These are phyloP conservation scores for Sebastes ruberrimus DNA, from an alignment of 2,797 vertebrate species.

Conservation along the genomic window DNA sequence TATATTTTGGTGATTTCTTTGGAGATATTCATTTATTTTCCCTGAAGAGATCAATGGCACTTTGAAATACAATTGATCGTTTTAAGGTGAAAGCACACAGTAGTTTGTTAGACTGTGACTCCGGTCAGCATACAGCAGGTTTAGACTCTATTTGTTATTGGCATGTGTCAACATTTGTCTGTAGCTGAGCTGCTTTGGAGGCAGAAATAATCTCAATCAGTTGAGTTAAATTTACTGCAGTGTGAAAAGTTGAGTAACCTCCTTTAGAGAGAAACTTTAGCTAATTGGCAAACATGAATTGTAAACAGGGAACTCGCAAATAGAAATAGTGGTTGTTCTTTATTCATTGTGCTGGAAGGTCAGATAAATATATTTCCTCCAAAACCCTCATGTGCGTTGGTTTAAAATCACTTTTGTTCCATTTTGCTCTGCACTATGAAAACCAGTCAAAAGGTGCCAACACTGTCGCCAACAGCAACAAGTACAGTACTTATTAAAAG, in stretches of 20 bases:
- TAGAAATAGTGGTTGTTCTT: not conserved
- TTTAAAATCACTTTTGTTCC: not conserved
- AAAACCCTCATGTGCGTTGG: not conserved
- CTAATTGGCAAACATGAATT: slow-evolving; percentile 14
- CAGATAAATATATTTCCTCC: not conserved
- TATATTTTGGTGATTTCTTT: not conserved
- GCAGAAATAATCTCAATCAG: not conserved
- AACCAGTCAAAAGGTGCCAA: not conserved
- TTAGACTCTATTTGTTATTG: not conserved
- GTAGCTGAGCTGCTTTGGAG: not conserved
- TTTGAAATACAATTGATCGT: not conserved
- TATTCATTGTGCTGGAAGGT: not conserved
- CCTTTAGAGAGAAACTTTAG: not conserved
- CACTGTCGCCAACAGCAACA: not conserved
- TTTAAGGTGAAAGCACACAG: not conserved
- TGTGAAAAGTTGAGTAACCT: not conserved
- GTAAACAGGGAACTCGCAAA: not conserved
- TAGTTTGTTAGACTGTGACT: not conserved
- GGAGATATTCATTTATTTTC: not conserved
- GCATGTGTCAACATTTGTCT: slow-evolving; percentile 2
- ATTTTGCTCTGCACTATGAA: not conserved
- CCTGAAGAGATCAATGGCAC: not conserved
- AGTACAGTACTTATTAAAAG: not conserved
- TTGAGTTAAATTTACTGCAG: not conserved
- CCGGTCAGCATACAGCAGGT: not conserved